Conservation (phyloP, 2,888 invertebrate species). For the Platerodrilus igneus region DNA sequence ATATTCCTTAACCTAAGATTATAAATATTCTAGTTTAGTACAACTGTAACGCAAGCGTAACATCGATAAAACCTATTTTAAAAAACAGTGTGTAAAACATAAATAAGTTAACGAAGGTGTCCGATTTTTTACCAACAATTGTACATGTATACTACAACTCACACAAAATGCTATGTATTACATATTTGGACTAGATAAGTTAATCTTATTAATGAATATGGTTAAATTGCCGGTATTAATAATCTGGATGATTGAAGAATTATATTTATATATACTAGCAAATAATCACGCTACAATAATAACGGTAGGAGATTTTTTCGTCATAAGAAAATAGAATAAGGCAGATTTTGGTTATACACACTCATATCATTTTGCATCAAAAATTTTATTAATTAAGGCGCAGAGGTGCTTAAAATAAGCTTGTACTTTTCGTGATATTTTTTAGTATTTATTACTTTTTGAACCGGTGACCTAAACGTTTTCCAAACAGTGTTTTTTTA, state of each 20-base stretch:
- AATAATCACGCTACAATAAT: constrained; percentile 51
- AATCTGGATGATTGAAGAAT: constrained; percentile 49
- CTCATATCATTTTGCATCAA: constrained; percentile 52
- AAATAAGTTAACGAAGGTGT: constrained; percentile 44
- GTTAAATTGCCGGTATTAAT: constrained; percentile 51
- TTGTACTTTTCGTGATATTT: constrained; percentile 65
- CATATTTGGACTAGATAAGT: constrained; percentile 52
- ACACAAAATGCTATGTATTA: constrained; percentile 54
- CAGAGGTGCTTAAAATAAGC: constrained; percentile 70
- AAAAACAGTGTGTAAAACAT: constrained; percentile 35
- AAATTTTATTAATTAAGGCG: constrained; percentile 65
- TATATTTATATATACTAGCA: constrained; percentile 45
- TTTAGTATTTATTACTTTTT: constrained; percentile 46
- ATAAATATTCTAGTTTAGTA: constrained; percentile 36
- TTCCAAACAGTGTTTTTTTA: constrained; percentile 47
- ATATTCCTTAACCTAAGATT: constrained; percentile 22
- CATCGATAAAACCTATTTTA: constrained; percentile 39
- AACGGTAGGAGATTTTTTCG: constrained; percentile 53
- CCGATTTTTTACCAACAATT: constrained; percentile 51
- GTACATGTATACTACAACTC: constrained; percentile 56
- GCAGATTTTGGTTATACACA: constrained; percentile 64
- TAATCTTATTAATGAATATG: constrained; percentile 47
- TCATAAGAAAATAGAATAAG: constrained; percentile 64
- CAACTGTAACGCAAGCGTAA: constrained; percentile 42
- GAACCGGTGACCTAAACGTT: constrained; percentile 56